phyloP scores from a whole-genome alignment of 2,797 vertebrate genomes.

The Pseudocheirus occidentalis region DNA sequence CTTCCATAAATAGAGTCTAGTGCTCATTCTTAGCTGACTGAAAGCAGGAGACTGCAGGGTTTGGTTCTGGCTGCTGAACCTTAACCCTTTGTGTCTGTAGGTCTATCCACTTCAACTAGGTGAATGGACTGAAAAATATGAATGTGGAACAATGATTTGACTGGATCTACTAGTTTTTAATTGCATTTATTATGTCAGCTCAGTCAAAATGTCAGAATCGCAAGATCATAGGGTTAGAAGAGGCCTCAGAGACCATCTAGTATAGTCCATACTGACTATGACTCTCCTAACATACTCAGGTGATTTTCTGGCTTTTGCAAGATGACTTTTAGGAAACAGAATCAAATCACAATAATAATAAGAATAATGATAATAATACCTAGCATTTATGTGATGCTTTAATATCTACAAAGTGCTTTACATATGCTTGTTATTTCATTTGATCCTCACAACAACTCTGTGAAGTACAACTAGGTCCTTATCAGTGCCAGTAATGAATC shows the following conservation, averaged over 20 bases:
- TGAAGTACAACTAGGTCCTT: background rate
- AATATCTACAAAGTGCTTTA: background rate
- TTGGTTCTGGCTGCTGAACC: background rate
- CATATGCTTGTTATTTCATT: background rate
- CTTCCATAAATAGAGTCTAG: background rate
- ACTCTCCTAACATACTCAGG: background rate
- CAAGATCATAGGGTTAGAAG: background rate
- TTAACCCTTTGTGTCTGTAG: background rate
- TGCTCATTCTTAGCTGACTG: background rate
- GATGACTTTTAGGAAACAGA: no score
- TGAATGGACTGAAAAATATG: background rate
- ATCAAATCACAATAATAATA: no score
- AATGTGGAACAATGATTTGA: background rate
- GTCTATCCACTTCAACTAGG: background rate
- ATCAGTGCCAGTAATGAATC: background rate
- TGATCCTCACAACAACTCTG: background rate
- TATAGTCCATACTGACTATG: rapidly evolving
- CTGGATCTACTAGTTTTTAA: background rate
- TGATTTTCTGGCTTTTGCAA: no score
- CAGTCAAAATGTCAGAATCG: background rate
- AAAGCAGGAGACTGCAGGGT: background rate
- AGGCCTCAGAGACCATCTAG: background rate
- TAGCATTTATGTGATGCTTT: no score
- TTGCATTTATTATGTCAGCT: background rate
- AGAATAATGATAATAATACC: no score